phyloP scores from a whole-genome alignment of 2,113 vertebrate genomes.

The Catharus fuscescens region DNA sequence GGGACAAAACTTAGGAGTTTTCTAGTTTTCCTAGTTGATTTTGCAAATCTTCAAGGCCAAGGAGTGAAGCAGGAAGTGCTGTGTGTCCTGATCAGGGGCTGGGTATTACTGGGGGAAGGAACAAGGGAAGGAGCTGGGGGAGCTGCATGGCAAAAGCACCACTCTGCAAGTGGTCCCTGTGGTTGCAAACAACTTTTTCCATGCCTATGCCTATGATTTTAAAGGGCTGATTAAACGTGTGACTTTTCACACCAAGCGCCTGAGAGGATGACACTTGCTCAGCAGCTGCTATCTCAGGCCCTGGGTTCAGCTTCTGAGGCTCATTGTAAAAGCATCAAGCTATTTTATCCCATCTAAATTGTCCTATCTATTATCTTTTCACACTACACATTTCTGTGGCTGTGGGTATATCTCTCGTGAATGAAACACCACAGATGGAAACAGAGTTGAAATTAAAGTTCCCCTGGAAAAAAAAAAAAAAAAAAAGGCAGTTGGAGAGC shows the following conservation, averaged over 20 bases:
- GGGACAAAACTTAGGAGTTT: neutral
- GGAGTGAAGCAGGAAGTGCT: accelerated
- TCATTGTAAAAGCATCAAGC: neutral
- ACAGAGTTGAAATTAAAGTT: neutral
- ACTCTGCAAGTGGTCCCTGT: neutral
- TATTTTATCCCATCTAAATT: neutral
- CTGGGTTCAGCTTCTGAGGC: constrained; percentile 10
- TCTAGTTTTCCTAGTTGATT: neutral
- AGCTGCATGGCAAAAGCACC: neutral
- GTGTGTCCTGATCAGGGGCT: neutral
- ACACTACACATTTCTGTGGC: neutral
- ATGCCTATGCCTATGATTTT: neutral
- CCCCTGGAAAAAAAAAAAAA: neutral
- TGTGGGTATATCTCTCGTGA: neutral
- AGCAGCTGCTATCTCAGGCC: constrained; percentile 41
- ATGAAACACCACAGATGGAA: neutral
- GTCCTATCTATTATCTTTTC: neutral
- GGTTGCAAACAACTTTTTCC: neutral
- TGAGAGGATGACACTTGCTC: constrained; percentile 34
- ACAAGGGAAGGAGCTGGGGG: neutral
- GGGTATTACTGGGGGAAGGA: neutral
- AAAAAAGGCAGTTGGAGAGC: neutral
- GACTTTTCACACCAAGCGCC: constrained; percentile 49
- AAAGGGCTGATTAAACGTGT: neutral
- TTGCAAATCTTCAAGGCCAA: neutral